Evolutionary conservation across 2,888 invertebrate species (phyloP).

Genomic region (Drosophila kambysellisi): DNA sequence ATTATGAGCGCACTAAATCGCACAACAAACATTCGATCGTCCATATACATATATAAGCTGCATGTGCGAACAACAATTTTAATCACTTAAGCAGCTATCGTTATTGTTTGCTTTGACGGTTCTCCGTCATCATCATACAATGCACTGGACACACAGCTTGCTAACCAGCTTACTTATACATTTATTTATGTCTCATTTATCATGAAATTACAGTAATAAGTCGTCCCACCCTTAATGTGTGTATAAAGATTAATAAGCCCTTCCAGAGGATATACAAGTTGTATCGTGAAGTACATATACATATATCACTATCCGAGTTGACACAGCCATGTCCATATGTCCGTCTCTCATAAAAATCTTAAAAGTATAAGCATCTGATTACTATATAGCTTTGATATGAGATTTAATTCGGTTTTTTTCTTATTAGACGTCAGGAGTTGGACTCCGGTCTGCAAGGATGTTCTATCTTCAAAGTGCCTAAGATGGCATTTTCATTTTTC

Average conservation of each 20-base stretch:
- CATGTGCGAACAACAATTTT: conserved; percentile 13
- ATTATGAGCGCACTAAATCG: not conserved
- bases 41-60: not conserved
- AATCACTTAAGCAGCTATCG: conserved; percentile 1
- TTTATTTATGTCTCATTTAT: conserved; percentile 57
- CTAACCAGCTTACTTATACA: conserved; percentile 29
- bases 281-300: not conserved
- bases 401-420: not conserved
- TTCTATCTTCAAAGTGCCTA: not conserved
- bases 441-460: not conserved
- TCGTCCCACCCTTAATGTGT: conserved; percentile 44
- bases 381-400: not conserved
- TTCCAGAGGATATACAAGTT: not conserved
- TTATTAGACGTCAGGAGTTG: not conserved
- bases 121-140: not conserved
- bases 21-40: not conserved
- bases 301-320: not conserved
- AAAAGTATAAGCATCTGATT: not conserved
- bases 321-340: not conserved
- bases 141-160: not conserved
- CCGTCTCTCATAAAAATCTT: not conserved
- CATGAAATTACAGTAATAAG: conserved; percentile 56
- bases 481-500: conserved; percentile 23
- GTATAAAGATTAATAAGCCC: conserved; percentile 25
- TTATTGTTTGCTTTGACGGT: conserved; percentile 1